A percentile compares a stretch with the other conserved stretches of the same genome.
Conservation (phyloP, 2,113 vertebrate genomes). For the Hemichromis elongatus region DNA sequence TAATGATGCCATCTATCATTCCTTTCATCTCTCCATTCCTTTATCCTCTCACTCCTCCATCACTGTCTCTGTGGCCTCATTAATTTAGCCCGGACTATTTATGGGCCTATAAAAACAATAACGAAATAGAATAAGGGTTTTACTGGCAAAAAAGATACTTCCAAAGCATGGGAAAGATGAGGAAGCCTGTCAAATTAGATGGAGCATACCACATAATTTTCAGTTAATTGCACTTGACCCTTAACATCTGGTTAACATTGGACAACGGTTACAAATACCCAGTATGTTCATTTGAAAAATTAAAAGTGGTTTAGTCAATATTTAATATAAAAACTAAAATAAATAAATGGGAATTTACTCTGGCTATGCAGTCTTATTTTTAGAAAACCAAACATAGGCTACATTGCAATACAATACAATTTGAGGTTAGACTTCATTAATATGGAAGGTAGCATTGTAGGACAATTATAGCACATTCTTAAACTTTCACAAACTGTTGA, state of each 20-base stretch:
- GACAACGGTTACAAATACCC: slow-evolving; percentile 60
- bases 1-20: slow-evolving; percentile 76
- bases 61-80: slow-evolving; percentile 62
- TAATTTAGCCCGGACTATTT: slow-evolving; percentile 67
- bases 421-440: not conserved
- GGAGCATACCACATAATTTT: slow-evolving; percentile 39
- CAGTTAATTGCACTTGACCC: slow-evolving; percentile 58
- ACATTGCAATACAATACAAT: not conserved
- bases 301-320: not conserved
- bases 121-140: slow-evolving; percentile 45
- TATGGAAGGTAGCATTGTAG: not conserved
- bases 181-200: slow-evolving; percentile 31
- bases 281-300: not conserved
- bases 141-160: slow-evolving; percentile 38
- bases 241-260: slow-evolving; percentile 56
- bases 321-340: not conserved
- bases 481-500: not conserved
- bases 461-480: not conserved
- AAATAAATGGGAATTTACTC: not conserved
- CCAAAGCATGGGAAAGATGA: slow-evolving; percentile 51
- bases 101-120: slow-evolving; percentile 66
- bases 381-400: not conserved
- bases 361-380: not conserved
- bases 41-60: slow-evolving; percentile 57
- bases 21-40: slow-evolving; percentile 61